Evolutionary conservation across 2,113 vertebrate genomes (phyloP), one percentile per base, ranked within the genome.

Genomic region (Takifugu flavidus): DNA sequence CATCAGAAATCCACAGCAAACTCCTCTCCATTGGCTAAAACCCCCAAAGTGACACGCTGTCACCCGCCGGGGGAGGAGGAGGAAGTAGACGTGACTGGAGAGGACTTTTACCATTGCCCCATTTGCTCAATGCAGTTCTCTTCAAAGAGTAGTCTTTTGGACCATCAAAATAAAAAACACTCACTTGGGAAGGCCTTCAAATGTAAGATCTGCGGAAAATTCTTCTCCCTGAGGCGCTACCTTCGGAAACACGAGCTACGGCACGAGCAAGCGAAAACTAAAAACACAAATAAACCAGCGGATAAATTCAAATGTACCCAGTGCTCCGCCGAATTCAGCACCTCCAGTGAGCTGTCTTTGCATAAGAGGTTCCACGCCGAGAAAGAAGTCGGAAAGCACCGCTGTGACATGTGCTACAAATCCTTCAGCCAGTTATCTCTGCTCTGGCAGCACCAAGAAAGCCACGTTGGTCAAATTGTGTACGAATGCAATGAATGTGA

Each of bases 401-500:
- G 89, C 7, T 92, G 91, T 52, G 90, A 91, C 56, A 91, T 92
- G 90, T 92, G 91, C 66, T 91, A 90, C 59, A 90, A 86, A 72
- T 90, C 91, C 25, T 92, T 92, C 29, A 56, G 58, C 50, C 64
- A 75, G 25, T 68, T 67, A 58, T 66, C 76, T 62, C 77, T 78
- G 53, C 82, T 92, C 10, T 78, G 66, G 31, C 78, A 74, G 59
- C 91, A 92, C 67, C 90, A 91, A 75, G 90, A 91, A 70, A 89
- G 86, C 39, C 91, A 92, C 28, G 82, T 91, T 1, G 91, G 91
- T 0, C 83, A 92, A 62, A 81, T 92, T 49, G 91, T 91, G 1
- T 92, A 92, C 60, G 91, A 92, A 80, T 92, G 91, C 78, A 88
- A 87, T 12, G 91, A 92, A 73, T 92, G 91, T 74, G 91, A 92